Percentiles rank a stretch among this genome's conserved stretches.
phyloP scores from a whole-genome alignment of 2,888 invertebrate species.

The Eilema sororculum region DNA sequence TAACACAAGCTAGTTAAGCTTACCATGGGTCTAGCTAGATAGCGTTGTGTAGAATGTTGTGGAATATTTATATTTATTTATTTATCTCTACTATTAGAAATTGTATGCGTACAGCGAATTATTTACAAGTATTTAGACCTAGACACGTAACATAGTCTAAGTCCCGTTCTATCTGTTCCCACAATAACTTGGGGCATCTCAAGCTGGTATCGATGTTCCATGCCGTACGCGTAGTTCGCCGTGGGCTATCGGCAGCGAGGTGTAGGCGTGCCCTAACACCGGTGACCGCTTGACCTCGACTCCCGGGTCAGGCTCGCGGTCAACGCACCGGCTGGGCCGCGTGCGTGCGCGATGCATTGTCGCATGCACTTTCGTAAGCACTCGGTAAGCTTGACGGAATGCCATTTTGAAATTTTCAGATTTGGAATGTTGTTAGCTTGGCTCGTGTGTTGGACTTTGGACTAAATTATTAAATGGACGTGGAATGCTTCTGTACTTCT shows the following conservation, averaged over 20 bases:
- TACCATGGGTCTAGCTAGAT: too few relatives aligned
- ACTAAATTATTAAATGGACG: conserved; percentile 14
- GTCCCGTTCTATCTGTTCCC: conserved; percentile 57
- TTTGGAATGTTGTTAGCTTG: conserved; percentile 41
- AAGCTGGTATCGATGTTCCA: conserved; percentile 31
- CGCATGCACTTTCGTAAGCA: conserved; percentile 62
- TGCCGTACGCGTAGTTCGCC: conserved; percentile 42
- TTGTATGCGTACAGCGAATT: background rate
- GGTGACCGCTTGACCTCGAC: conserved; percentile 83
- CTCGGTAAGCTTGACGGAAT: conserved; percentile 61
- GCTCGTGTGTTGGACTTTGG: conserved; percentile 4
- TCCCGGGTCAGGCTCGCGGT: conserved; percentile 72
- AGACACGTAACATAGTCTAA: conserved; percentile 35
- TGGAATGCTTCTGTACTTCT: conserved; percentile 32
- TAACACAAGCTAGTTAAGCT: too few relatives aligned
- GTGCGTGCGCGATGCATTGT: conserved; percentile 65
- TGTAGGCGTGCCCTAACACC: conserved; percentile 70
- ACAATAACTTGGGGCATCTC: conserved; percentile 44
- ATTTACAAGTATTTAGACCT: conserved; percentile 25
- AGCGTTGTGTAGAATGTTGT: too few relatives aligned
- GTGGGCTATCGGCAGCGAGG: conserved; percentile 57
- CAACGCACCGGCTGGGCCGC: conserved; percentile 70
- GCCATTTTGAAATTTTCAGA: conserved; percentile 60
- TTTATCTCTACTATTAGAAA: background rate
- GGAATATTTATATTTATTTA: too few relatives aligned